Conservation (phyloP, 2,113 vertebrate species). For the Pelecanoides urinatrix region DNA sequence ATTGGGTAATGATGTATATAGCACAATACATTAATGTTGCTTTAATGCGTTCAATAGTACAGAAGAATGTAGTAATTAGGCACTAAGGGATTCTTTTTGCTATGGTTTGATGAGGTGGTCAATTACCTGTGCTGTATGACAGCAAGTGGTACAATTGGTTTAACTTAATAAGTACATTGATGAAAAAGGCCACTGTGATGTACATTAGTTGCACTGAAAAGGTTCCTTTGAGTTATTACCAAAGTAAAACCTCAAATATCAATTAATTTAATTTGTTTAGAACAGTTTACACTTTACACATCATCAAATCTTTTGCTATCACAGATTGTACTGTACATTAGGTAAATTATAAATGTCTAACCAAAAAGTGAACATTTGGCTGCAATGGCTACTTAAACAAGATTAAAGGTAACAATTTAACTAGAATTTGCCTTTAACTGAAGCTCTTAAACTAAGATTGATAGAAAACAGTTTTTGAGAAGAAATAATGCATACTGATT, state of each 20-base stretch:
- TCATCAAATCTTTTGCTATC: slow-evolving; percentile 52
- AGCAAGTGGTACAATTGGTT: slow-evolving; percentile 66
- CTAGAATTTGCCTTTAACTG: slow-evolving; percentile 48
- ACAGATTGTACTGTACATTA: slow-evolving; percentile 8
- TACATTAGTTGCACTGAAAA: slow-evolving; percentile 63
- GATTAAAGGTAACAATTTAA: slow-evolving; percentile 54
- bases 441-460: slow-evolving; percentile 72
- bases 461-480: slow-evolving; percentile 73
- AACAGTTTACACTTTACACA: slow-evolving; percentile 61
- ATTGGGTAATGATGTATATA: slow-evolving; percentile 39
- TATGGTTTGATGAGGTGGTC: slow-evolving; percentile 68
- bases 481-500: slow-evolving; percentile 74
- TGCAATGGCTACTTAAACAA: slow-evolving; percentile 58
- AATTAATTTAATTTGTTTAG: slow-evolving; percentile 77
- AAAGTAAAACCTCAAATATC: slow-evolving; percentile 51
- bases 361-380: slow-evolving; percentile 26
- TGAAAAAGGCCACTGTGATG: slow-evolving; percentile 61
- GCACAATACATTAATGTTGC: slow-evolving; percentile 18
- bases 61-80: slow-evolving; percentile 64
- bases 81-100: slow-evolving; percentile 60
- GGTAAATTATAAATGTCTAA: slow-evolving; percentile 48
- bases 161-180: slow-evolving; percentile 71
- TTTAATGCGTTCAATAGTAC: slow-evolving; percentile 46
- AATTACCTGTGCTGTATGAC: slow-evolving; percentile 69
- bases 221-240: slow-evolving; percentile 55